Base-by-base conservation (phyloP, 37 sponge, comb jelly and placozoan species). In the Axinella damicornis region DNA sequence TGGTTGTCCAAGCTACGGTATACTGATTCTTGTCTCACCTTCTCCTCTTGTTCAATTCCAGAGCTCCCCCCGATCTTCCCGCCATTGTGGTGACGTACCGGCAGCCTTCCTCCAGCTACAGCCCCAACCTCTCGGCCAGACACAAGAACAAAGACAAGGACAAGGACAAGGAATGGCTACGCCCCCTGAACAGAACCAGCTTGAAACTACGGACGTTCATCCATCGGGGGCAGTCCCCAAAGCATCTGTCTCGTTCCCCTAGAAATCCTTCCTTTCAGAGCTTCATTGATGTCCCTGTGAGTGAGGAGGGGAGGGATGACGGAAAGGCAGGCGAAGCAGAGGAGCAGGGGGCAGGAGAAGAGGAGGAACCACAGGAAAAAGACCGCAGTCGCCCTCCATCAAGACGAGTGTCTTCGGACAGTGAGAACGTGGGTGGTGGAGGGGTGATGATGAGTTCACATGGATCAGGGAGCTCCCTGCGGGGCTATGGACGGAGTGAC, bases 71-170 rank as follows among this genome's bases (percentile, higher is more conserved):
- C 6, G 79, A 77, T 52, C 72, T 85, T 12, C 79, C 86, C 46
- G 31, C 53, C 34, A 74, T 85, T 20, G 70, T 79, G 28, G 86
- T 85, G 35, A 78, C 79, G 0, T 85, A 71, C 53, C 64, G 71
- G 25, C 71, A 70, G 11, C 63, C 60, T 39, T 63, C 40, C 0
- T 41, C 58, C 25, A 14, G 12, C 41, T 22, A 5, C 60, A 41
- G 27, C 53, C 33, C 53, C 20, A 12, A 21, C 46, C 21, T 5
- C 1, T 32, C 53, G 53, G 2, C 74, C 2, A 5, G 32, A 27
- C 74, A 34, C 65, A 24, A 13, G 12, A 15, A 20, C 65, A 65
- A 16, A 20, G 22, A 65, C 25, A 24, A 65, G 25, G n/a, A n/a
- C n/a, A n/a, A n/a, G n/a, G n/a, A n/a, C n/a, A n/a, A n/a, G n/a